These are phyloP conservation scores for Phortica okadai DNA, from an alignment of 2,888 invertebrate genomes.

Conservation along the genomic window DNA sequence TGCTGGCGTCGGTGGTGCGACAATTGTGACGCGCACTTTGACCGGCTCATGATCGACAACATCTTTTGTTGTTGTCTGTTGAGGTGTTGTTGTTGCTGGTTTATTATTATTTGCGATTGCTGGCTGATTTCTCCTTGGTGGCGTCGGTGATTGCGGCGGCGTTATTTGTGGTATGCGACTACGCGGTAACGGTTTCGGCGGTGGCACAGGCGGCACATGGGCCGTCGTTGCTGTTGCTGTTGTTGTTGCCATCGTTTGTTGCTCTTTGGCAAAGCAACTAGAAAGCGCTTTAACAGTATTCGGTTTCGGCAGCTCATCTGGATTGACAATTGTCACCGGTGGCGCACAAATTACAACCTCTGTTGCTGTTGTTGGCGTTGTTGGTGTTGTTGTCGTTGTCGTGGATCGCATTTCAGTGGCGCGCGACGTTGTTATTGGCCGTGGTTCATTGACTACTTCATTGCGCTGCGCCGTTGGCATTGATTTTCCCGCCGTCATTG, in stretches of 20 bases:
- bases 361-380: constrained; percentile 42
- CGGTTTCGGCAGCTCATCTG: constrained; percentile 71
- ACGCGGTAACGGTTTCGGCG: constrained; percentile 59
- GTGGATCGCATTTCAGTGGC: constrained; percentile 28
- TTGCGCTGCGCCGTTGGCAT: constrained; percentile 38
- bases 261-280: constrained; percentile 61
- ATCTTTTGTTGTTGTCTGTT: constrained; percentile 38
- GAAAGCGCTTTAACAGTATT: constrained; percentile 70
- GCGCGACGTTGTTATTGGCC: constrained; percentile 17
- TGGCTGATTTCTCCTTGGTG: constrained; percentile 41
- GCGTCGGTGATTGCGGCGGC: constrained; percentile 61
- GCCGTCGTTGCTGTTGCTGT: constrained; percentile 22
- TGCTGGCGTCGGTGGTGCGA: neutral
- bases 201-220: constrained; percentile 39
- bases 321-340: constrained; percentile 65
- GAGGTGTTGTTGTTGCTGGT: neutral
- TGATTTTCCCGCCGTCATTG: constrained; percentile 78
- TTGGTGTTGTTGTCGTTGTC: constrained; percentile 25
- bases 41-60: constrained; percentile 47
- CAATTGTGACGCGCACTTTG: neutral
- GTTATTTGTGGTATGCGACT: constrained; percentile 69
- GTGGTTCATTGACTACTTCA: constrained; percentile 43
- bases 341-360: constrained; percentile 69
- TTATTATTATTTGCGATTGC: neutral
- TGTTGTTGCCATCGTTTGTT: constrained; percentile 14